phyloP scores from a whole-genome alignment of 2,888 invertebrate species.

The Ochlodes sylvanus region DNA sequence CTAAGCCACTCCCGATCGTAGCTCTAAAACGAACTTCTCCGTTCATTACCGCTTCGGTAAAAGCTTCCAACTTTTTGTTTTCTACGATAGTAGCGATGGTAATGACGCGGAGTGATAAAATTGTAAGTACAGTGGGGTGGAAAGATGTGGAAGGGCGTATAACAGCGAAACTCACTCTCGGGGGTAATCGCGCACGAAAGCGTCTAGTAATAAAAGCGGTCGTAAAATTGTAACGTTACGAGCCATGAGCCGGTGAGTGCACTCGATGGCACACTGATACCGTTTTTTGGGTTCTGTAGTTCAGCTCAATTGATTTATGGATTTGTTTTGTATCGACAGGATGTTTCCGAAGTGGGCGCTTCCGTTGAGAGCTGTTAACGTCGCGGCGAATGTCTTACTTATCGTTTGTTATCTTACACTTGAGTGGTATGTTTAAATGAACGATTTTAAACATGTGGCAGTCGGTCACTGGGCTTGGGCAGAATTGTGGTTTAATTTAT shows the following conservation, averaged over 20 bases:
- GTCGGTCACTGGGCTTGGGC: background rate
- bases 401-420: conserved; percentile 22
- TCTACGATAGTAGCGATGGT: conserved; percentile 57
- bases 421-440: conserved; percentile 1
- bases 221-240: conserved; percentile 84
- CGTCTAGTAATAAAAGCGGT: conserved; percentile 83
- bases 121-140: conserved; percentile 51
- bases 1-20: conserved; percentile 55
- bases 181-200: conserved; percentile 85
- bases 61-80: background rate
- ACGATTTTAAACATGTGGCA: background rate
- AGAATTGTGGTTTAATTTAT: no score
- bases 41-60: conserved; percentile 50
- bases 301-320: conserved; percentile 69
- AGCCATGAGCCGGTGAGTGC: conserved; percentile 78
- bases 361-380: conserved; percentile 29
- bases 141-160: conserved; percentile 67
- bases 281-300: conserved; percentile 71
- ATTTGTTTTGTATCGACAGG: conserved; percentile 62
- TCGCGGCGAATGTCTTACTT: conserved; percentile 12
- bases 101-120: conserved; percentile 48
- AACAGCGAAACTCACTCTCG: conserved; percentile 85
- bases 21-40: conserved; percentile 15
- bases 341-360: conserved; percentile 42
- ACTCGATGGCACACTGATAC: conserved; percentile 79